phyloP scores from a whole-genome alignment of 2,797 vertebrate genomes.

The Lagocephalus sceleratus region DNA sequence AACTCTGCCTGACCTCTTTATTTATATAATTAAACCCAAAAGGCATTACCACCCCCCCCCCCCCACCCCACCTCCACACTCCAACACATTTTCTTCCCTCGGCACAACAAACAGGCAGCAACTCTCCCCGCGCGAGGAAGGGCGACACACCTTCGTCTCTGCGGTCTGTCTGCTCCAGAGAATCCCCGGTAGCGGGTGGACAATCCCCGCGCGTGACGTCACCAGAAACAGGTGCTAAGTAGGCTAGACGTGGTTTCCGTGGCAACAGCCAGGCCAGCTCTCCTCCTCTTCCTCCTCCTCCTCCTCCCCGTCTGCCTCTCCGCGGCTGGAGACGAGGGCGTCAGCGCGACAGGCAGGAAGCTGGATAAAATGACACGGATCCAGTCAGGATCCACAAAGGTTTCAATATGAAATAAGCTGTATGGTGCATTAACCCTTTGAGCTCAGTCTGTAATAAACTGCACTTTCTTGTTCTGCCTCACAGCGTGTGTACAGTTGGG shows the following conservation, averaged over 20 bases:
- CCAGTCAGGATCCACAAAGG: slow-evolving; percentile 68
- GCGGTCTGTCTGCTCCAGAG: background rate
- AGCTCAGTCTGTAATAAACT: slow-evolving; percentile 66
- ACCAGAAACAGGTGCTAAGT: slow-evolving; percentile 66
- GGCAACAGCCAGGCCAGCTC: slow-evolving; percentile 61
- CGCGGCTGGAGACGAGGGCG: slow-evolving; percentile 48
- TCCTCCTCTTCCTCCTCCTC: slow-evolving; percentile 25
- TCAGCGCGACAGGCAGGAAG: slow-evolving; percentile 57
- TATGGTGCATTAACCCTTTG: slow-evolving; percentile 78
- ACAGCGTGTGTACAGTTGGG: slow-evolving; percentile 35
- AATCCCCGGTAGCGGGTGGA: slow-evolving; percentile 42
- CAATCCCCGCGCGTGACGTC: slow-evolving; percentile 50
- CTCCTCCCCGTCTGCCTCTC: slow-evolving; percentile 22
- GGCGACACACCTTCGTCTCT: slow-evolving; percentile 30
- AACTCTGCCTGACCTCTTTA: slow-evolving; percentile 58
- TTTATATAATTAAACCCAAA: slow-evolving; percentile 53
- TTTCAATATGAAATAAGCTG: slow-evolving; percentile 76
- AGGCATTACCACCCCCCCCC: slow-evolving; percentile 28
- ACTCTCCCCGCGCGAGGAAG: slow-evolving; percentile 7
- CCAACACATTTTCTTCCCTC: no score
- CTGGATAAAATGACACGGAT: slow-evolving; percentile 69
- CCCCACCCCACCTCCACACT: slow-evolving; percentile 38
- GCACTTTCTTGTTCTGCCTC: slow-evolving; percentile 48
- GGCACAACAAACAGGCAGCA: no score
- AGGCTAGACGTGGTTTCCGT: slow-evolving; percentile 63